Base-by-base conservation (phyloP, 2,113 vertebrate species). In the Phyllostomus discolor region DNA sequence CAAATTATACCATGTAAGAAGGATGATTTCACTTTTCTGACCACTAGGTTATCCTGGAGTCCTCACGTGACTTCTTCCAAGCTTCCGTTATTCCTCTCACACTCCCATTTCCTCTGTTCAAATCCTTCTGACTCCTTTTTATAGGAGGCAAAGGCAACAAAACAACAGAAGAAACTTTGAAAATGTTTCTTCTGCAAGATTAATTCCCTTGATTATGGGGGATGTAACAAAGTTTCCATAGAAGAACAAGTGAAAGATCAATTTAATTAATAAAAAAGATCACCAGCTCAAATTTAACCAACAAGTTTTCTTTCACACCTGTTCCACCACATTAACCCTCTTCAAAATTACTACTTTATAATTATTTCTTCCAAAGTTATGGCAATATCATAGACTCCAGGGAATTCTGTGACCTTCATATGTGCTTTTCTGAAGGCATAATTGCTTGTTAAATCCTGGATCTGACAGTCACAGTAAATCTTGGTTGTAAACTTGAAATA, bases 271-370 rank as follows among this genome's bases (percentile, higher is more conserved):
- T 97, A 84, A 41, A 79, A 83, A 69, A 70, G 78, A 69, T 43
- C 41, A 93, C n/a, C 46, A 73, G n/a, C 17, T 75, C 64, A 94
- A 59, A 94, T 95, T 93, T 69, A 81, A 4, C 66, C 72, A 94
- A 72, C 4, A 35, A 10, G 2, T 6, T 87, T 88, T 79, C 82
- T 96, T 64, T 11, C 73, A 82, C 75, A 5, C 22, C 24, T 59
- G 38, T 96, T 97, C 76, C 75, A 48, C 75, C 72, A 90, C 90
- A 95, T 96, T 97, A 97, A 95, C 70, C 15, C 11, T 69, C 57
- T 84, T 76, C 31, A 88, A 85, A 92, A 95, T 88, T 78, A 93
- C 66, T 76, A 50, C 38, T 92, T 69, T 5, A 73, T 12, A 76
- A 43, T 88, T 92, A 72, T 62, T 95, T 80, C 52, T 82, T 78